Evolutionary conservation across 1,140 invertebrate genomes (phyloP).

Genomic region (Leptonema lineaticorne): DNA sequence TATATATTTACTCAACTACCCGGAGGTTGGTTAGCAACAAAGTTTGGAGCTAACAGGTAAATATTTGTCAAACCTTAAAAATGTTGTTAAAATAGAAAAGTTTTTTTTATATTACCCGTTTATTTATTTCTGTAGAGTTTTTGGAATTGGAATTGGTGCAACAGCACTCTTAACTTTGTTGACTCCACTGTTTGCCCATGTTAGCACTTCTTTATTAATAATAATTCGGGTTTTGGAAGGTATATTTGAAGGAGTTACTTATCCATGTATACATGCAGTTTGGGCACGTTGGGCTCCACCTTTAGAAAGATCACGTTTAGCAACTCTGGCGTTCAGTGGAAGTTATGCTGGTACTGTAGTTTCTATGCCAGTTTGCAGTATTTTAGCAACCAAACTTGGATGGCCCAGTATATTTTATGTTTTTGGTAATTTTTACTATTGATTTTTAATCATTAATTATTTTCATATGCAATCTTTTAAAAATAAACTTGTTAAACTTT

Average conservation of each 20-base stretch:
- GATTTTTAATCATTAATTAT: constrained; percentile 18
- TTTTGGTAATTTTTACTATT: constrained; percentile 62
- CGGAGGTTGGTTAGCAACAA: constrained; percentile 72
- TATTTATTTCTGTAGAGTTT: constrained; percentile 53
- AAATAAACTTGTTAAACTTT: not conserved
- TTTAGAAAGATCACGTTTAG: constrained; percentile 74
- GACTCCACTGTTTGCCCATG: constrained; percentile 74
- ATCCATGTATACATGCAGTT: constrained; percentile 85
- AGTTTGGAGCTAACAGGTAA: constrained; percentile 69
- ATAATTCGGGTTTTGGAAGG: constrained; percentile 81
- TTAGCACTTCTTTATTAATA: constrained; percentile 70
- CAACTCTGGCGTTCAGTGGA: constrained; percentile 78
- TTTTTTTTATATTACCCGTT: constrained; percentile 25
- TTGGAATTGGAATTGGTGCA: constrained; percentile 76
- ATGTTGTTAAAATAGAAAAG: not conserved
- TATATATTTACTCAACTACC: constrained; percentile 73
- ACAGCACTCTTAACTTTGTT: constrained; percentile 82
- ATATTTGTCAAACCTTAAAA: constrained; percentile 42
- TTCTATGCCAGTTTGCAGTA: constrained; percentile 73
- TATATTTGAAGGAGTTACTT: constrained; percentile 86
- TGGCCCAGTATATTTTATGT: constrained; percentile 90
- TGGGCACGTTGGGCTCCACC: constrained; percentile 89
- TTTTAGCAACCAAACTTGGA: constrained; percentile 70
- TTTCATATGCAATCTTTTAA: not conserved
- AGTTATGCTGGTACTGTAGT: constrained; percentile 82